Conservation (phyloP, 2,113 vertebrate genomes). For the Oryzias woworae region DNA sequence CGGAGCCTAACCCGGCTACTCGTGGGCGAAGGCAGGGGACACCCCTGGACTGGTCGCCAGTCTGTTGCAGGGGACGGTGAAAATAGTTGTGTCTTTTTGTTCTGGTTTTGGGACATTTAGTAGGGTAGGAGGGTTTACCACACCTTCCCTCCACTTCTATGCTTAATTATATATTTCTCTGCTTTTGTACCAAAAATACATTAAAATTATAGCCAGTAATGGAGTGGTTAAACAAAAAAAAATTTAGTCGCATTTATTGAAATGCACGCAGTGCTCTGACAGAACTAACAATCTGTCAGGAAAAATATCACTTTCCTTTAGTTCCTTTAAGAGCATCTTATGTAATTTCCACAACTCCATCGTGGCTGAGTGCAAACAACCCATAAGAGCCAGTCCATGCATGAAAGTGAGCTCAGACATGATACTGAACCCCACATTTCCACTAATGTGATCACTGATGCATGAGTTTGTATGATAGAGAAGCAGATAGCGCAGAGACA, state of each 20-base stretch:
- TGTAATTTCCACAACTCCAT: not conserved
- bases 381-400: conserved; percentile 1
- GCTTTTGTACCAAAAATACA: too few relatives aligned
- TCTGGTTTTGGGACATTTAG: not conserved
- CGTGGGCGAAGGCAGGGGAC: too few relatives aligned
- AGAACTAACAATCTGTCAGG: not conserved
- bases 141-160: too few relatives aligned
- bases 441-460: not conserved
- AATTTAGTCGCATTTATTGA: not conserved
- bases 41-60: too few relatives aligned
- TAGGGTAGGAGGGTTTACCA: too few relatives aligned
- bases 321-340: not conserved
- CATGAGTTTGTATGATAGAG: not conserved
- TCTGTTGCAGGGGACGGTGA: too few relatives aligned
- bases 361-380: not conserved
- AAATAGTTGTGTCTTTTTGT: not conserved
- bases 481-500: not conserved
- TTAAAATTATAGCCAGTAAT: too few relatives aligned
- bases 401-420: not conserved
- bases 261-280: not conserved
- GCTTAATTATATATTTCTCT: too few relatives aligned
- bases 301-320: not conserved
- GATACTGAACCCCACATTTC: not conserved
- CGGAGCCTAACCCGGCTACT: too few relatives aligned
- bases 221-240: not conserved